These are phyloP conservation scores for Panorpa germanica DNA, from an alignment of 2,888 invertebrate genomes.

Conservation along the genomic window DNA sequence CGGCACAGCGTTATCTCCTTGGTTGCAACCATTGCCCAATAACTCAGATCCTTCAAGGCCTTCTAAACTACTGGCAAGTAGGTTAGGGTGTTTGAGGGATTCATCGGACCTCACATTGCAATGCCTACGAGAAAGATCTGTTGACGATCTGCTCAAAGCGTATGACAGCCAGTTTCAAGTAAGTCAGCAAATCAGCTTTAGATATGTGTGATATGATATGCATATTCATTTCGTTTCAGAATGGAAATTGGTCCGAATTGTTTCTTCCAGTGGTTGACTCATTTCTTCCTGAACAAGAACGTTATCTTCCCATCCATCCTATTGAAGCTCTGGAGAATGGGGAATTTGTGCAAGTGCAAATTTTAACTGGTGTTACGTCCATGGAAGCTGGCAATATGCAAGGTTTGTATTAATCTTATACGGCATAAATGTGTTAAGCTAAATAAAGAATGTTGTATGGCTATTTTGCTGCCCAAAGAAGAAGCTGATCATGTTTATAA, in stretches of 20 bases:
- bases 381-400: conserved; percentile 41
- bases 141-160: conserved; percentile 36
- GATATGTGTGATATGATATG: conserved; percentile 1
- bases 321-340: conserved; percentile 29
- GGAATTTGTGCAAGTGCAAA: conserved; percentile 35
- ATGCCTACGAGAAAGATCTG: conserved; percentile 40
- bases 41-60: conserved; percentile 24
- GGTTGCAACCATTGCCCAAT: conserved; percentile 18
- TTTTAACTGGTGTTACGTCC: conserved; percentile 47
- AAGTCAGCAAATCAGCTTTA: conserved; percentile 16
- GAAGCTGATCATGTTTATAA: too few relatives aligned
- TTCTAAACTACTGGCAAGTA: conserved; percentile 34
- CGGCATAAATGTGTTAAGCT: neutral
- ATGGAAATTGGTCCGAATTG: conserved; percentile 32
- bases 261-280: conserved; percentile 44
- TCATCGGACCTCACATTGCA: conserved; percentile 31
- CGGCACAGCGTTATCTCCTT: conserved; percentile 27
- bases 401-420: conserved; percentile 19
- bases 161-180: conserved; percentile 32
- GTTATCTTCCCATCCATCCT: conserved; percentile 37
- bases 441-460: conserved; percentile 2
- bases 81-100: conserved; percentile 30
- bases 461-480: too few relatives aligned
- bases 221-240: conserved; percentile 22
- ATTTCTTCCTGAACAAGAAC: conserved; percentile 36